These are phyloP conservation scores for Podarcis raffonei DNA, from an alignment of 2,113 vertebrate genomes.

Conservation along the genomic window DNA sequence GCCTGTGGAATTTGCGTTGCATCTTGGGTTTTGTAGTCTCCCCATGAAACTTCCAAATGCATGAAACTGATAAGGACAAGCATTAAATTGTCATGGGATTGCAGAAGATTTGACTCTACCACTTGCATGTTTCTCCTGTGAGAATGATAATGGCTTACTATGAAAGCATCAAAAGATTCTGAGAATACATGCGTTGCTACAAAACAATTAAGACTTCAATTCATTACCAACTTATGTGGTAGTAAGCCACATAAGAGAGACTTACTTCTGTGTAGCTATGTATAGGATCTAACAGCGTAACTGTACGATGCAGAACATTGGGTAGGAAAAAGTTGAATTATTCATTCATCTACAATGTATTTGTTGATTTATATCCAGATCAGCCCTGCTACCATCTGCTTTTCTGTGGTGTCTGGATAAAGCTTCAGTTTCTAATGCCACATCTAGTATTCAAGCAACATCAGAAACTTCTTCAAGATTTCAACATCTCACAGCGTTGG, in stretches of 20 bases:
- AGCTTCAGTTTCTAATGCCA: too few species aligned
- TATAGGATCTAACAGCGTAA: neutral
- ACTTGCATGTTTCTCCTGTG: neutral
- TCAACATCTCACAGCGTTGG: too few species aligned
- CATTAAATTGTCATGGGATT: neutral
- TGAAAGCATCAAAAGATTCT: neutral
- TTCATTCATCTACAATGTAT: neutral
- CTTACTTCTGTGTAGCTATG: too few species aligned
- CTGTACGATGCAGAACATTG: neutral
- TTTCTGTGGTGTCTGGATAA: too few species aligned
- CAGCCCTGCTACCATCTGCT: neutral
- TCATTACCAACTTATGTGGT: neutral
- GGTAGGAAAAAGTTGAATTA: neutral
- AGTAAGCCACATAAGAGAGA: neutral
- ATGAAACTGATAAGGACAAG: too few species aligned
- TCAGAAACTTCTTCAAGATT: too few species aligned
- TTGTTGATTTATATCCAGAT: neutral
- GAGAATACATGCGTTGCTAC: neutral
- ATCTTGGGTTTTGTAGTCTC: neutral
- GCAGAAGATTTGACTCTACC: neutral
- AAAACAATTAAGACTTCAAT: neutral
- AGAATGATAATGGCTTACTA: neutral
- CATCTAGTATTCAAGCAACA: too few species aligned
- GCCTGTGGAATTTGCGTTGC: neutral
- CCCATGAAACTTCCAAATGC: too few species aligned